phyloP scores from a whole-genome alignment of 2,113 vertebrate genomes.

The Labeo rohita region DNA sequence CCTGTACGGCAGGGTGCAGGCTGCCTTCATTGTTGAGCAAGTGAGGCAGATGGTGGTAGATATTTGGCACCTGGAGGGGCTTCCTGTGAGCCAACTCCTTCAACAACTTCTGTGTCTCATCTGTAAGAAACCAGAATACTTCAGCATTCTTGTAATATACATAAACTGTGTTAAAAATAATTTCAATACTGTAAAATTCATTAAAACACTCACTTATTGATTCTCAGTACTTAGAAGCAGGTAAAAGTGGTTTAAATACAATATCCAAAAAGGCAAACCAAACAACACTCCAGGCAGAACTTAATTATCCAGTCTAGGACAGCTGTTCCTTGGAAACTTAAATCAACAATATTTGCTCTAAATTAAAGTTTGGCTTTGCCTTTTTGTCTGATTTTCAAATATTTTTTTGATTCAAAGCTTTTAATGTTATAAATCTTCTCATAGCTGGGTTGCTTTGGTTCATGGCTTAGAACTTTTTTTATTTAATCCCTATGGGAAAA shows the following conservation, averaged over 20 bases:
- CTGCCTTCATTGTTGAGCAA: slow-evolving; percentile 95
- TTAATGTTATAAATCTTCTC: not conserved
- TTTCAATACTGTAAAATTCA: not conserved
- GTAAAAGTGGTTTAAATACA: not conserved
- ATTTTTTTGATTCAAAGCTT: not conserved
- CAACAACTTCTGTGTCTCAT: slow-evolving; percentile 92
- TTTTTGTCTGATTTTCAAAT: not conserved
- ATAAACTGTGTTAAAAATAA: not conserved
- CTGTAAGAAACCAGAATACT: slow-evolving; percentile 71
- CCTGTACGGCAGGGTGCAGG: slow-evolving; percentile 93
- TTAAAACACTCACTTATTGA: not conserved
- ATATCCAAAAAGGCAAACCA: not conserved
- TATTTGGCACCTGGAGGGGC: slow-evolving; percentile 96
- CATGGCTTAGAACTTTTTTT: not conserved
- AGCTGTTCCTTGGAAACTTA: not conserved
- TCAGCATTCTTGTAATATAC: not conserved
- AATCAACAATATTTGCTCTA: not conserved
- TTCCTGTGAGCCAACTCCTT: slow-evolving; percentile 92
- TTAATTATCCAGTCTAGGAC: not conserved
- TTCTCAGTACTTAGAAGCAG: not conserved
- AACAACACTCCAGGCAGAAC: not conserved
- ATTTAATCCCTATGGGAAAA: not conserved
- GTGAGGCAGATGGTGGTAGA: slow-evolving; percentile 98
- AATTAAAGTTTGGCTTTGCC: not conserved
- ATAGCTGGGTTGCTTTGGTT: not conserved